These are phyloP conservation scores for Eublepharis macularius DNA, from an alignment of 2,113 vertebrate genomes.

Conservation along the genomic window DNA sequence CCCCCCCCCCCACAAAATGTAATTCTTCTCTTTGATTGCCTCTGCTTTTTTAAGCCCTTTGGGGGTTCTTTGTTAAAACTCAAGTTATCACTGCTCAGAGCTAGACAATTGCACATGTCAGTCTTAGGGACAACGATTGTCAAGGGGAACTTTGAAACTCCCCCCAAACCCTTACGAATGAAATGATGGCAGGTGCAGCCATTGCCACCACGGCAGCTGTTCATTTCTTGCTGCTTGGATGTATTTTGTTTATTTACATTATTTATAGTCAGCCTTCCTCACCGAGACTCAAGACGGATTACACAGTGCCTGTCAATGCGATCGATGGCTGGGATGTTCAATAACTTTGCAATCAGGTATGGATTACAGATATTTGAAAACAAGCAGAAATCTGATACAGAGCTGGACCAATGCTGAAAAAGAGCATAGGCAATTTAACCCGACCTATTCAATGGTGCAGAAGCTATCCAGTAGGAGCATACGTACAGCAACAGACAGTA, in stretches of 20 bases:
- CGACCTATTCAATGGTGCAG: too few species aligned
- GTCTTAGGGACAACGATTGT: conserved; percentile 12
- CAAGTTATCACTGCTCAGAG: conserved; percentile 17
- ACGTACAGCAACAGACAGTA: too few species aligned
- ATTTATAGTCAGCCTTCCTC: conserved; percentile 8
- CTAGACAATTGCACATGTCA: neutral
- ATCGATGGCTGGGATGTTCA: too few species aligned
- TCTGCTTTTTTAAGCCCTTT: neutral
- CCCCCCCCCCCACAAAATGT: neutral
- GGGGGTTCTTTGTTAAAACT: conserved; percentile 3
- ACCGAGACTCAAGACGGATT: too few species aligned
- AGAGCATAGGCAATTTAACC: too few species aligned
- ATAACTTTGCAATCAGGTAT: too few species aligned
- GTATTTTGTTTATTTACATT: too few species aligned
- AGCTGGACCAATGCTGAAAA: too few species aligned
- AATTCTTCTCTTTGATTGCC: neutral
- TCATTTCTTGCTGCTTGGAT: neutral
- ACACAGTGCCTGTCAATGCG: too few species aligned
- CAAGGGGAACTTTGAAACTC: conserved; percentile 10
- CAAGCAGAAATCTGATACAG: too few species aligned
- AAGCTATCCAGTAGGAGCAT: too few species aligned
- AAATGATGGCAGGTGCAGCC: neutral
- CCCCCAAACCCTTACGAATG: neutral
- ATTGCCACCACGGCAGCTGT: neutral
- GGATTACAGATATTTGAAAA: too few species aligned